Evolutionary conservation across 2,113 vertebrate genomes (phyloP).

Genomic region (Beaufortia kweichowensis): DNA sequence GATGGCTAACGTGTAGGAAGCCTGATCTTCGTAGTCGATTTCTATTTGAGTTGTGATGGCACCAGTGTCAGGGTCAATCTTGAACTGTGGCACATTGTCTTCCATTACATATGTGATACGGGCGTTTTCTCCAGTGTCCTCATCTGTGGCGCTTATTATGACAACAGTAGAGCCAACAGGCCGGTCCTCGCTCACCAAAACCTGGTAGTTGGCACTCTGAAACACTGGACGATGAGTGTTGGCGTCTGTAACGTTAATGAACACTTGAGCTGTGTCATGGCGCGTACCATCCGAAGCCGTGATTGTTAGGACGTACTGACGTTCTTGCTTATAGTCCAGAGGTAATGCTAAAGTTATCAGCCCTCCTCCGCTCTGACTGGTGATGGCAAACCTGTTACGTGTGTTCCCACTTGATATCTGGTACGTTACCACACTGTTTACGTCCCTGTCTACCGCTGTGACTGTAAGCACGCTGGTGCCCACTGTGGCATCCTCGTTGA

Average conservation of each 20-base stretch:
- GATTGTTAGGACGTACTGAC: constrained; percentile 84
- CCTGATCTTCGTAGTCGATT: constrained; percentile 86
- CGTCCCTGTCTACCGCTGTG: constrained; percentile 80
- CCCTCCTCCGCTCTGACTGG: constrained; percentile 84
- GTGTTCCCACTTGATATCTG: constrained; percentile 89
- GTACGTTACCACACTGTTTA: constrained; percentile 86
- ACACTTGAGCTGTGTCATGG: constrained; percentile 81
- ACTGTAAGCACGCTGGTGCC: constrained; percentile 84
- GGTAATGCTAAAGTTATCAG: constrained; percentile 85
- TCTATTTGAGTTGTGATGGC: constrained; percentile 81
- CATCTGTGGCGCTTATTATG: constrained; percentile 81
- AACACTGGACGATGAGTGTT: constrained; percentile 88
- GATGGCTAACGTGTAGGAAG: constrained; percentile 83
- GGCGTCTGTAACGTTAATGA: constrained; percentile 85
- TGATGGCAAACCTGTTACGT: constrained; percentile 85
- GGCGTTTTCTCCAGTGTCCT: constrained; percentile 84
- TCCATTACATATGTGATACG: constrained; percentile 84
- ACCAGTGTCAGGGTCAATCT: constrained; percentile 79
- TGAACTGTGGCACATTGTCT: constrained; percentile 85
- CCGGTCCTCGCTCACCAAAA: constrained; percentile 79
- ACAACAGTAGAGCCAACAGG: constrained; percentile 83
- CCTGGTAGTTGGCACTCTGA: constrained; percentile 86
- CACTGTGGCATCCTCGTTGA: constrained; percentile 82
- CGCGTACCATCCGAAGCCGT: constrained; percentile 84
- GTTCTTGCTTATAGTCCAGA: constrained; percentile 87